phyloP scores from a whole-genome alignment of 2,113 vertebrate genomes.

The rat (Rattus norvegicus) region DNA sequence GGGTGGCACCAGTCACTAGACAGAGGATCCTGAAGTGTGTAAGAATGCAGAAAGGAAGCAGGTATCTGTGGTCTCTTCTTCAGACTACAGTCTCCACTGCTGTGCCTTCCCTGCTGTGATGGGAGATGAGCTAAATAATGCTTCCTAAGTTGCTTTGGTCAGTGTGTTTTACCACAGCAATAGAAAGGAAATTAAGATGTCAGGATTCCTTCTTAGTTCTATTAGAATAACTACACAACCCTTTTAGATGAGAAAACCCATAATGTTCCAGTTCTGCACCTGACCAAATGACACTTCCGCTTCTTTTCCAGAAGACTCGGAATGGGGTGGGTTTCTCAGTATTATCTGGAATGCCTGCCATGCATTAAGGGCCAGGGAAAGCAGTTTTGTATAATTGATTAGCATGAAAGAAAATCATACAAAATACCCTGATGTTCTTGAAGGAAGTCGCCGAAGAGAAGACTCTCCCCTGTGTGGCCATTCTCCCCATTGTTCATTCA shows the following conservation, averaged over 20 bases:
- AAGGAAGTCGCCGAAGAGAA: background rate
- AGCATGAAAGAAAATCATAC: background rate
- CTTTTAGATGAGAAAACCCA: background rate
- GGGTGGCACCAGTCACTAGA: too few species aligned
- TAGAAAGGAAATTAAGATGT: background rate
- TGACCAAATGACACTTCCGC: background rate
- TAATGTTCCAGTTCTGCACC: too few species aligned
- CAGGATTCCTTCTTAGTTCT: background rate
- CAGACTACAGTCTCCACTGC: background rate
- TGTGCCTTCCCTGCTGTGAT: background rate
- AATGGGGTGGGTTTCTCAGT: background rate
- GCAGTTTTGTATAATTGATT: fast-evolving
- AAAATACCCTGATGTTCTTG: background rate
- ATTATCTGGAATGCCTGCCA: background rate
- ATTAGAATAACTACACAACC: background rate
- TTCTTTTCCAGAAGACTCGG: background rate
- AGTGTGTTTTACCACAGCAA: background rate
- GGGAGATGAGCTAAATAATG: too few species aligned
- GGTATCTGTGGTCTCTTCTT: background rate
- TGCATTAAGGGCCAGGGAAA: background rate
- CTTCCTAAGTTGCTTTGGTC: background rate
- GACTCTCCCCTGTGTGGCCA: fast-evolving
- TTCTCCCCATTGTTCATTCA: background rate
- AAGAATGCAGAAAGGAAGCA: background rate
- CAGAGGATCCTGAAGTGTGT: background rate